These are phyloP conservation scores for Melanotaenia trifasciata DNA, from an alignment of 2,797 vertebrate species.

Conservation along the genomic window DNA sequence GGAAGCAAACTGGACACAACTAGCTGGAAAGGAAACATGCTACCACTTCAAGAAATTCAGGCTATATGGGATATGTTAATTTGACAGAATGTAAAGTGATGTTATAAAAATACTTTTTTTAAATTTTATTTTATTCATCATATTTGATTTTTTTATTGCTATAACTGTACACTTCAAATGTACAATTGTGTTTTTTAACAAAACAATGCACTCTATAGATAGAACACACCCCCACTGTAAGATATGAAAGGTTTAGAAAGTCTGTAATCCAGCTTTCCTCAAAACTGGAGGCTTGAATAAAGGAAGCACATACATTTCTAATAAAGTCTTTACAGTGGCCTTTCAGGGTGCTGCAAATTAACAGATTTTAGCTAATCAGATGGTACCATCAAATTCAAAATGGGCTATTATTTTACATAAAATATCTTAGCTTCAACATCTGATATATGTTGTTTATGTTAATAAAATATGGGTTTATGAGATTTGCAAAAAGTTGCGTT, in stretches of 20 bases:
- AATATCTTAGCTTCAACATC: neutral
- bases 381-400: too few relatives aligned
- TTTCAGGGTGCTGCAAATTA: conserved; percentile 16
- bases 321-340: conserved; percentile 26
- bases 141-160: neutral
- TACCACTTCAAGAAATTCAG: conserved; percentile 19
- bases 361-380: conserved; percentile 13
- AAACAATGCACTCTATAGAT: conserved; percentile 6
- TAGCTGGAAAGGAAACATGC: conserved; percentile 18
- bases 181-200: conserved; percentile 6
- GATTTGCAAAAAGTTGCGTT: neutral
- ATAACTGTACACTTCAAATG: neutral
- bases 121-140: conserved; percentile 1
- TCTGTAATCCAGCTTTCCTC: conserved; percentile 23
- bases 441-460: neutral
- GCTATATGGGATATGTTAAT: conserved; percentile 17
- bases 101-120: neutral
- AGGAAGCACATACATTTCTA: conserved; percentile 2
- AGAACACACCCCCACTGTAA: conserved; percentile 6
- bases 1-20: conserved; percentile 13
- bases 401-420: too few relatives aligned
- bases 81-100: conserved; percentile 6
- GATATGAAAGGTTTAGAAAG: conserved; percentile 26
- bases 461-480: neutral
- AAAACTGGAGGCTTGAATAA: conserved; percentile 12